Evolutionary conservation across 2,113 vertebrate species (phyloP).

Genomic region (Gulo gulo): DNA sequence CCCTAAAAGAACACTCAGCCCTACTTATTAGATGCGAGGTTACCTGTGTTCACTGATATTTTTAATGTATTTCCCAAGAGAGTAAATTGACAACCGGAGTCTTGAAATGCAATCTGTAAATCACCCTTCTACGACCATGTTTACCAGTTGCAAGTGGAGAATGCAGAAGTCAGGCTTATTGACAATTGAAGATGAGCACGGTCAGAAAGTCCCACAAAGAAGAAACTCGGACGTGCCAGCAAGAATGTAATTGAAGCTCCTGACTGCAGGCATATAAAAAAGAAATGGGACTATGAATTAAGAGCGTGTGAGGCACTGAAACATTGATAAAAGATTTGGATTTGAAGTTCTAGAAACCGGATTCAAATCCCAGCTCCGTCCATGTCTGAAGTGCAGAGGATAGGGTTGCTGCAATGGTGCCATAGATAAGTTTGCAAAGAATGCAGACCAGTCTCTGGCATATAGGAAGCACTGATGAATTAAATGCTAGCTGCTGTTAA

Average conservation of each 20-base stretch:
- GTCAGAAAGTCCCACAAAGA: not conserved
- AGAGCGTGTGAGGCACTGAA: not conserved
- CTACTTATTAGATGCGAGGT: not conserved
- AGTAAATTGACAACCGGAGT: not conserved
- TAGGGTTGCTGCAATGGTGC: not conserved
- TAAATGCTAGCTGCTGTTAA: not conserved
- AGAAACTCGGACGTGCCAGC: not conserved
- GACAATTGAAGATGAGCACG: not conserved
- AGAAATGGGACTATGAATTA: not conserved
- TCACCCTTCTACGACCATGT: too few species aligned
- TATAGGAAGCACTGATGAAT: not conserved
- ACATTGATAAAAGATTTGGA: not conserved
- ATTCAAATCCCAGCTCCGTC: not conserved
- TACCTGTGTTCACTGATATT: not conserved
- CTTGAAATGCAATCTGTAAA: not conserved
- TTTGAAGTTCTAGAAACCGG: not conserved
- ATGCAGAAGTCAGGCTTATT: not conserved
- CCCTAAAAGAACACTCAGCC: not conserved
- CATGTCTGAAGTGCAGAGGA: not conserved
- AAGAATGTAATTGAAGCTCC: rapidly evolving
- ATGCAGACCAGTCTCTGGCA: not conserved
- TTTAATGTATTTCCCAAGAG: not conserved
- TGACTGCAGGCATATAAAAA: not conserved
- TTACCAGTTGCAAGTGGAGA: not conserved
- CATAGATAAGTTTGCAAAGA: not conserved